Conservation (phyloP, 53 echinoderm and acorn worm species). For the Glandiceps talaboti region DNA sequence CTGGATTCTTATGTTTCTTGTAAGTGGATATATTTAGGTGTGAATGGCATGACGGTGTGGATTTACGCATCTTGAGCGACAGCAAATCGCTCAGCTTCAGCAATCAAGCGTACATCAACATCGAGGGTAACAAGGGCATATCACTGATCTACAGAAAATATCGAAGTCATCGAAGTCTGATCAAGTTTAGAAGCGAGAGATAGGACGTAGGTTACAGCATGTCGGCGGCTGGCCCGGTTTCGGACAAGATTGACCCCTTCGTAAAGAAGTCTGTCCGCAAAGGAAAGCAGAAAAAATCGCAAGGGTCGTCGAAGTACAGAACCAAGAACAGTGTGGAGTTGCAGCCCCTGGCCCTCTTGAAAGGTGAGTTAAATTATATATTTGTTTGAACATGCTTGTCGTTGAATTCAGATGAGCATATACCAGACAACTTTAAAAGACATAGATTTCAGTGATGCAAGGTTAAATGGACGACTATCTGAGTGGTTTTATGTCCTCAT, state of each 20-base stretch:
- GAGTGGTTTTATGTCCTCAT: too few relatives aligned
- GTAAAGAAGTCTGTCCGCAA: conserved; percentile 94
- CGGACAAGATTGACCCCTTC: conserved; percentile 99
- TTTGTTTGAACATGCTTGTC: too few relatives aligned
- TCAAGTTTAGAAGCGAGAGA: neutral
- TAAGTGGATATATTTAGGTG: neutral
- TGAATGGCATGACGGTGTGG: neutral
- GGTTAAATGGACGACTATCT: too few relatives aligned
- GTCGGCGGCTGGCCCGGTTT: conserved; percentile 86
- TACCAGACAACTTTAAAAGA: too few relatives aligned
- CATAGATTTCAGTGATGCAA: too few relatives aligned
- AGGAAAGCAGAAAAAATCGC: conserved; percentile 99
- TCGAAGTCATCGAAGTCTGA: neutral
- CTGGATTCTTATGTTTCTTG: neutral
- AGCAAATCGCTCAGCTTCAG: conserved; percentile 1
- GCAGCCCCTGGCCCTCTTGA: conserved; percentile 71
- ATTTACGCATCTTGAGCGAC: neutral
- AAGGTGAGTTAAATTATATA: conserved; percentile 68
- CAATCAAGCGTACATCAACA: neutral
- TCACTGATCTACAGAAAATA: neutral
- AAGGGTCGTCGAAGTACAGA: conserved; percentile 96
- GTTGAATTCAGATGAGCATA: too few relatives aligned
- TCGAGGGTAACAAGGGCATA: neutral
- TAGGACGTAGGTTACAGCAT: neutral
- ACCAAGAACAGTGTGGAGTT: conserved; percentile 83